Evolutionary conservation across 2,888 invertebrate species (phyloP).

Genomic region (Torymus texanus): DNA sequence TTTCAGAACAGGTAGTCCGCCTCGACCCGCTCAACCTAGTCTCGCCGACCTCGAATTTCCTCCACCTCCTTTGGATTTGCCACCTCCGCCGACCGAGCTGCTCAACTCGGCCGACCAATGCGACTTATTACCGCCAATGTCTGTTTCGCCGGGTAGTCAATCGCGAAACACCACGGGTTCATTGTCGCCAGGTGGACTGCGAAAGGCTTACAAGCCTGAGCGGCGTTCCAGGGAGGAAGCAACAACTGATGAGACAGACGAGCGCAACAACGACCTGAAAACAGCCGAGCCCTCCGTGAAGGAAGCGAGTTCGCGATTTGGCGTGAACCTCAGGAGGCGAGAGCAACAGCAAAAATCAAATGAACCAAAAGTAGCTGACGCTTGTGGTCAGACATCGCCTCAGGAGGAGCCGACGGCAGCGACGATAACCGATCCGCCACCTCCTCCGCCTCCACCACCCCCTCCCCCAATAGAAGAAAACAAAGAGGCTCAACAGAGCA

Average conservation of each 20-base stretch:
- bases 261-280: slow-evolving; percentile 77
- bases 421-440: slow-evolving; percentile 72
- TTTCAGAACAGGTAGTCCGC: slow-evolving; percentile 82
- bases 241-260: slow-evolving; percentile 69
- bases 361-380: slow-evolving; percentile 73
- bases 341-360: slow-evolving; percentile 75
- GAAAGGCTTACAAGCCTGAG: slow-evolving; percentile 65
- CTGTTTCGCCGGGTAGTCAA: slow-evolving; percentile 60
- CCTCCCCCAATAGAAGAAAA: slow-evolving; percentile 38
- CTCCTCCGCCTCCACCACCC: slow-evolving; percentile 73
- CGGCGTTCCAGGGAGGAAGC: slow-evolving; percentile 64
- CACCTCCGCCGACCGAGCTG: slow-evolving; percentile 81
- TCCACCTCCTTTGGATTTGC: slow-evolving; percentile 87
- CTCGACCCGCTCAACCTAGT: slow-evolving; percentile 83
- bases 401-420: slow-evolving; percentile 73
- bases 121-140: slow-evolving; percentile 60
- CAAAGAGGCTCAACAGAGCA: background rate
- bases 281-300: slow-evolving; percentile 83
- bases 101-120: slow-evolving; percentile 63
- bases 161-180: slow-evolving; percentile 44
- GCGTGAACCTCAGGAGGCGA: slow-evolving; percentile 82
- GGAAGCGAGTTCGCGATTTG: slow-evolving; percentile 84
- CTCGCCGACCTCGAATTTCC: slow-evolving; percentile 91
- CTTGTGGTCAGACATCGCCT: slow-evolving; percentile 75
- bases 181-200: slow-evolving; percentile 62